Evolutionary conservation across 1,140 invertebrate genomes (phyloP), one percentile per base, ranked within the genome.

Genomic region (Bombus soroeensis): DNA sequence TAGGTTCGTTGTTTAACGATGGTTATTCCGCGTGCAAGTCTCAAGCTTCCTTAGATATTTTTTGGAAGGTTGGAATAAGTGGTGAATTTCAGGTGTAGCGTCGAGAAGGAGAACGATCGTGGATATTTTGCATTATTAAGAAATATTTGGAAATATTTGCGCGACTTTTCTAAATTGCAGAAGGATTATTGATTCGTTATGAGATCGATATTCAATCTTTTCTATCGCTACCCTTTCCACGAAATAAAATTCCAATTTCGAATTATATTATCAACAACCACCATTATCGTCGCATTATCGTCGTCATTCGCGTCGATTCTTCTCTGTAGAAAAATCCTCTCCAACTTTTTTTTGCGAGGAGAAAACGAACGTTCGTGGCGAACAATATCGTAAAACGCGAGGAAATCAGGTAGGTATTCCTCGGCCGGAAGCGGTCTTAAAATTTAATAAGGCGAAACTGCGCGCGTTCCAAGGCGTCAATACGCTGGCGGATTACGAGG

Each of bases 381-480:
- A 25, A 79, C 64, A 32, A 68, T 79, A 47, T 57, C 79, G 79
- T 72, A n/a, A 72, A 81, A 81, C 28, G 79, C 41, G 41, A 22
- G 18, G 41, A 47, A 68, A 68, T 79, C 62, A 47, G 39, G 28
- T 59, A 47, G 39, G 15, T 59, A 53, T 72, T 81, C 47, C 59
- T 43, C 25, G 12, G 3, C 25, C 41, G 41, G 77, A 79, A 72
- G 37, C 79, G 66, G 43, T 72, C 41, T 81, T 81, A 72, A 81
- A 81, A 81, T 81, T 81, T 81, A 81, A 81, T 81, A 81, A 72
- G 79, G 47, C 25, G 68, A 81, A 72, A 68, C 28, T 68, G 32
- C 62, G 68, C 47, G 66, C 68, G 47, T 66, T 79, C 59, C 77
- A 34, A 37, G 68, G 68, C 79, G 66, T 81, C 79, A 53, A 81